phyloP scores from a whole-genome alignment of 2,797 vertebrate genomes.

The Uromys caudimaculatus region DNA sequence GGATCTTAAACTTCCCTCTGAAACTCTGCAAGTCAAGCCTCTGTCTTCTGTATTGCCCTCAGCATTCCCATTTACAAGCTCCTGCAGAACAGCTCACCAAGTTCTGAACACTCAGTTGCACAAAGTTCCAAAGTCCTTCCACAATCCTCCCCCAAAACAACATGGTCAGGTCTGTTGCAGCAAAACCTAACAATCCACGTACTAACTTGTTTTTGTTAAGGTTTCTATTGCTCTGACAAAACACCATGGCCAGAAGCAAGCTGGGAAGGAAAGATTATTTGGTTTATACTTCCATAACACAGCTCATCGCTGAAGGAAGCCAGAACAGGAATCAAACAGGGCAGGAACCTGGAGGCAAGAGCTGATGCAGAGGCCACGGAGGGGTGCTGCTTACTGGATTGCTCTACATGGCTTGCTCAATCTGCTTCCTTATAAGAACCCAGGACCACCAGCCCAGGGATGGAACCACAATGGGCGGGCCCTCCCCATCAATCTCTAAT shows the following conservation, averaged over 20 bases:
- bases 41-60: not conserved
- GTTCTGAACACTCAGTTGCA: not conserved
- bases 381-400: not conserved
- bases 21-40: not conserved
- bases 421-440: not conserved
- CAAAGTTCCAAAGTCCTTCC: not conserved
- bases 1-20: not conserved
- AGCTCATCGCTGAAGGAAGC: not conserved
- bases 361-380: not conserved
- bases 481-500: not conserved
- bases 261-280: not conserved
- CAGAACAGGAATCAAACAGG: not conserved
- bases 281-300: not conserved
- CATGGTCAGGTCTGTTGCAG: not conserved
- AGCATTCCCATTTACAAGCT: not conserved
- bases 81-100: not conserved
- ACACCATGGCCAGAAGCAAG: not conserved
- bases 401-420: not conserved
- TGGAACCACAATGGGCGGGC: not conserved
- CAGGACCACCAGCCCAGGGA: not conserved
- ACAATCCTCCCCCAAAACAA: not conserved
- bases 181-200: not conserved
- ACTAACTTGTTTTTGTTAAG: not conserved
- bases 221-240: not conserved
- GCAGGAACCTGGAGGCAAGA: not conserved